Conservation (phyloP, 2,888 invertebrate genomes). For the Melipona bicolor region DNA sequence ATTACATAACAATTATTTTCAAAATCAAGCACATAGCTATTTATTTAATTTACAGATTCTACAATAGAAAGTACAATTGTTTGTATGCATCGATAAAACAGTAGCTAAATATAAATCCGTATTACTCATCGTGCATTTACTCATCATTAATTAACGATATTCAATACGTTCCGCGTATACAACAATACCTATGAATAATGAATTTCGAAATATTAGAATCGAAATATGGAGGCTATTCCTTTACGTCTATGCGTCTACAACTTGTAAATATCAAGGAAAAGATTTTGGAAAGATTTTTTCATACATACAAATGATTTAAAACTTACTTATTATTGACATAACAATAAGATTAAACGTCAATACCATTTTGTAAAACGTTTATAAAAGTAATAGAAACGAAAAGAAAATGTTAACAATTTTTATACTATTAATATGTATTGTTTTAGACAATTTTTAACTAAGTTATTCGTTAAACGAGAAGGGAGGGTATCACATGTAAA, state of each 20-base stretch:
- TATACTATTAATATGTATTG: too few species aligned
- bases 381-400: neutral
- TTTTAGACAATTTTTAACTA: too few species aligned
- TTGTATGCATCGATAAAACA: neutral
- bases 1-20: neutral
- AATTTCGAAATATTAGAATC: too few species aligned
- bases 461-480: too few species aligned
- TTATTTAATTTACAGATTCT: neutral
- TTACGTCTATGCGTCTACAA: neutral
- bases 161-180: too few species aligned
- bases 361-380: neutral
- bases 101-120: neutral
- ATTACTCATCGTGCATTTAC: too few species aligned
- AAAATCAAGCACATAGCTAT: neutral
- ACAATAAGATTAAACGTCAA: neutral
- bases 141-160: neutral
- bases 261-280: neutral
- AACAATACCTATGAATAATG: too few species aligned
- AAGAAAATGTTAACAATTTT: too few species aligned
- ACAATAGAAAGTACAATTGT: neutral
- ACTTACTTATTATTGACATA: neutral
- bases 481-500: too few species aligned
- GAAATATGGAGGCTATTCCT: neutral
- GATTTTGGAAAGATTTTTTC: neutral
- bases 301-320: neutral